Base-by-base conservation (phyloP, 2,113 vertebrate genomes). In the Pyrgilauda ruficollis region DNA sequence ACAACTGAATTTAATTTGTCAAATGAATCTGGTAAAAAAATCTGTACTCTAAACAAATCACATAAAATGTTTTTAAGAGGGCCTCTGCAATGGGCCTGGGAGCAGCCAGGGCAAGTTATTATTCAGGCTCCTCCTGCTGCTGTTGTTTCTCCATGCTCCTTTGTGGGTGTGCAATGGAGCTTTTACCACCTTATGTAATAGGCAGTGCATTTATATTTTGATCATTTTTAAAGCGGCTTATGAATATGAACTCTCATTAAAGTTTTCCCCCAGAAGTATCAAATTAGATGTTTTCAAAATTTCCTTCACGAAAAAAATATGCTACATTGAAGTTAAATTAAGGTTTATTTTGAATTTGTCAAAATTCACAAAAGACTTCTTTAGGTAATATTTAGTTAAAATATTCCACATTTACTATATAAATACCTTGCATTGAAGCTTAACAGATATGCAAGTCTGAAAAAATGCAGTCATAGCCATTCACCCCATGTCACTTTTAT, bases 401-500 rank as follows among this genome's bases (percentile, higher is more conserved):
- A 22, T 8, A 49, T 52, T 67, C 37, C 6, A 26, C 6, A 18
- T 67, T 77, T 87, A 19, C 22, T 68, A 55, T 37, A 75, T 18
- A 50, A 53, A 27, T n/a, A 62, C 5, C 15, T 35, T 44, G n/a
- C 4, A 4, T 49, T 39, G 39, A 73, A 90, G 11, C 5, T 52
- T 43, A 58, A 3, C 8, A 47, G 37, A 9, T 59, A 33, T 1
- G 9, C 8, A 69, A 73, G 19, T 23, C 19, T 46, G 69, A 30
- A 64, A 70, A 77, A 76, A 13, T 0, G 0, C 19, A 3, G 11
- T 39, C 46, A 15, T 24, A 49, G 15, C 8, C 3, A 33, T 62
- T 81, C 15, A 15, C 2, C 0, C 1, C 5, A 39, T 1, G 2
- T 23, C 3, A 7, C n/a, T 89, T 77, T 35, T 7, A 55, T 63